A percentile compares a stretch with the other conserved stretches of the same genome.
Evolutionary conservation across 2,888 invertebrate species (phyloP).

Genomic region (Hirtodrosophila cameraria): DNA sequence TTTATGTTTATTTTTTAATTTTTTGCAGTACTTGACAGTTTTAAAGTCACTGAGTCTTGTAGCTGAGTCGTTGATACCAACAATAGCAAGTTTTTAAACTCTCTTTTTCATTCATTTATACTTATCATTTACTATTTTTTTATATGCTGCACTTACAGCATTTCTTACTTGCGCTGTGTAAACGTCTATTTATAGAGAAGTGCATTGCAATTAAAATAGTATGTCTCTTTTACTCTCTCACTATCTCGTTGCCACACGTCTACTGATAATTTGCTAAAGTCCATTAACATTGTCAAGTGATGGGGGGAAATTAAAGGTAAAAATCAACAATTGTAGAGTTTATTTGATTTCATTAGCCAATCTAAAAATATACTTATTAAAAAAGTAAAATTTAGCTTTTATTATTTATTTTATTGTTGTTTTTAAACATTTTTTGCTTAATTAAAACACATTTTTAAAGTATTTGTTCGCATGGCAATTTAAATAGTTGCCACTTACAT

Average conservation of each 20-base stretch:
- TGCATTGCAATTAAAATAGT: conserved; percentile 24
- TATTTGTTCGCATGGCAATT: too few species aligned
- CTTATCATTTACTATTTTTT: conserved; percentile 31
- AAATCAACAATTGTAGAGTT: conserved; percentile 21
- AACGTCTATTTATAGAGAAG: conserved; percentile 63
- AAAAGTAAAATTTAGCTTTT: conserved; percentile 48
- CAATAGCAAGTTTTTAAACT: conserved; percentile 13
- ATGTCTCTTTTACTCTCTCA: background rate
- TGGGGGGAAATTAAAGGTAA: conserved; percentile 4
- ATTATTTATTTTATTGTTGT: conserved; percentile 40
- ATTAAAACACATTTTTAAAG: conserved; percentile 10
- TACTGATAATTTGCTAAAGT: conserved; percentile 41
- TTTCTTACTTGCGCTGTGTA: conserved; percentile 54
- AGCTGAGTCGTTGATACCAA: conserved; percentile 22
- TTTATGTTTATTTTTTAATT: conserved; percentile 1
- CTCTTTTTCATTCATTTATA: conserved; percentile 24
- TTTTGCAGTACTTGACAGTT: background rate
- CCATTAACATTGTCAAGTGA: conserved; percentile 13
- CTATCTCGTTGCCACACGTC: conserved; percentile 24
- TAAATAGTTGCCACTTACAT: too few species aligned
- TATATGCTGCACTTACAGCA: conserved; percentile 14
- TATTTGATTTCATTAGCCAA: conserved; percentile 48
- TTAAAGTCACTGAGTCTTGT: conserved; percentile 1
- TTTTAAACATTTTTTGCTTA: conserved; percentile 48
- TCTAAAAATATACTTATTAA: conserved; percentile 33